A percentile compares a stretch with the other conserved stretches of the same genome.
These are phyloP conservation scores for Pedicia rivosa DNA, from an alignment of 2,888 invertebrate genomes.

Conservation along the genomic window DNA sequence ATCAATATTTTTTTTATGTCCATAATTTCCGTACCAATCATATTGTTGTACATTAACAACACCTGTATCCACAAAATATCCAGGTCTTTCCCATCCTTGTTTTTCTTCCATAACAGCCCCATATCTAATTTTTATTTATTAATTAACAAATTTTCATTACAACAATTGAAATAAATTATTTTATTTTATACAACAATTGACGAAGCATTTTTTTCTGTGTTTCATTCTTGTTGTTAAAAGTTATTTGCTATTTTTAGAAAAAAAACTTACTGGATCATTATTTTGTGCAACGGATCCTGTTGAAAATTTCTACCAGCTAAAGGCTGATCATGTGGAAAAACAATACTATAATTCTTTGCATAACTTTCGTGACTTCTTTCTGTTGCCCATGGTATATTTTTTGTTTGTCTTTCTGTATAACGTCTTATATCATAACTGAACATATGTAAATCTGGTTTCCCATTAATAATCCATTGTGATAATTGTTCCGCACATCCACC, in stretches of 20 bases:
- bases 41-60: slow-evolving; percentile 51
- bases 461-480: slow-evolving; percentile 70
- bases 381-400: slow-evolving; percentile 55
- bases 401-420: slow-evolving; percentile 57
- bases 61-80: slow-evolving; percentile 47
- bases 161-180: neutral
- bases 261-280: slow-evolving; percentile 29
- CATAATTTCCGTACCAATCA: slow-evolving; percentile 77
- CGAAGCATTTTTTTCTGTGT: too few species aligned
- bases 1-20: slow-evolving; percentile 44
- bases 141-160: neutral
- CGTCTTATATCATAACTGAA: slow-evolving; percentile 73
- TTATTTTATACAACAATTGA: too few species aligned
- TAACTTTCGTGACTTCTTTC: slow-evolving; percentile 85
- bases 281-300: slow-evolving; percentile 45
- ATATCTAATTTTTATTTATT: slow-evolving; percentile 44
- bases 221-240: too few species aligned
- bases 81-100: slow-evolving; percentile 74
- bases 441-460: slow-evolving; percentile 73
- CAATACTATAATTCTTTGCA: slow-evolving; percentile 66
- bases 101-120: slow-evolving; percentile 83
- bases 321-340: slow-evolving; percentile 71
- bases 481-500: slow-evolving; percentile 75
- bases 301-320: slow-evolving; percentile 60
- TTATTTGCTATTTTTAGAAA: neutral